phyloP scores from a whole-genome alignment of 2,888 invertebrate species.

The Synergus umbraculus region DNA sequence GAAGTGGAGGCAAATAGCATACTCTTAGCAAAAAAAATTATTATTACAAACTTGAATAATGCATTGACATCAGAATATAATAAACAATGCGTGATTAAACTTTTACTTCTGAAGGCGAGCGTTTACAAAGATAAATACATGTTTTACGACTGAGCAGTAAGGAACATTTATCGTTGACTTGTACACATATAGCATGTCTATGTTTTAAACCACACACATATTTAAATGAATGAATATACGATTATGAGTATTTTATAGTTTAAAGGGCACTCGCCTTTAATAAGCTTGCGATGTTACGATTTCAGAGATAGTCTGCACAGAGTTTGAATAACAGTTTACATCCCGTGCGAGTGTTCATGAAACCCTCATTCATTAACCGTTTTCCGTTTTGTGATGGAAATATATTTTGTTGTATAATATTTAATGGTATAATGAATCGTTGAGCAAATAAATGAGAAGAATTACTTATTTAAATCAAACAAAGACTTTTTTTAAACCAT shows the following conservation, averaged over 20 bases:
- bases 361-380: too few relatives aligned
- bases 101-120: too few relatives aligned
- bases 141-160: slow-evolving; percentile 47
- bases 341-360: too few relatives aligned
- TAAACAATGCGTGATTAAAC: too few relatives aligned
- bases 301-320: background rate
- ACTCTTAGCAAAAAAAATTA: too few relatives aligned
- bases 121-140: slow-evolving; percentile 38
- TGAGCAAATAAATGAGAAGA: background rate
- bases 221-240: background rate
- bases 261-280: slow-evolving; percentile 21
- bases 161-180: slow-evolving; percentile 42
- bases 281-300: slow-evolving; percentile 3
- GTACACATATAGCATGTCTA: background rate
- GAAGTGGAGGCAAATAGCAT: too few relatives aligned
- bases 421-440: too few relatives aligned
- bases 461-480: background rate
- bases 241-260: background rate
- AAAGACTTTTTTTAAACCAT: background rate
- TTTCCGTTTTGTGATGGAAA: too few relatives aligned
- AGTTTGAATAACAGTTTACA: background rate
- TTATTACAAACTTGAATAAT: too few relatives aligned
- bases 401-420: too few relatives aligned
- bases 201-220: background rate
- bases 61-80: too few relatives aligned